These are phyloP conservation scores for Pachyrhynchus sulphureomaculatus DNA, from an alignment of 1,140 invertebrate genomes.

Conservation along the genomic window DNA sequence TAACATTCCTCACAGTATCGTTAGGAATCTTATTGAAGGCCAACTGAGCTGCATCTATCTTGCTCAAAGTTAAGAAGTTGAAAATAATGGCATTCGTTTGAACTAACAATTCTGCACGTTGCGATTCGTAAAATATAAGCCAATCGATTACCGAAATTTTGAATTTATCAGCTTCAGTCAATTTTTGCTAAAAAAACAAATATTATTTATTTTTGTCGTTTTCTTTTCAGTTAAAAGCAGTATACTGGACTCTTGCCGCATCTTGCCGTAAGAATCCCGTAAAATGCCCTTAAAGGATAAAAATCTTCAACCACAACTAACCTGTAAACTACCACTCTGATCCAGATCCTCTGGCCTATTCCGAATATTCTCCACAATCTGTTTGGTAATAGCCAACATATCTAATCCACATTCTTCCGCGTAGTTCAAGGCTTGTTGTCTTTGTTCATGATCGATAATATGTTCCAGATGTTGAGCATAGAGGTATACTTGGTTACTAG, in stretches of 20 bases:
- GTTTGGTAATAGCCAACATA: constrained; percentile 78
- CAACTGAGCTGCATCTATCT: constrained; percentile 67
- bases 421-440: constrained; percentile 60
- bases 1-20: constrained; percentile 60
- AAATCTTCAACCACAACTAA: too few relatives aligned
- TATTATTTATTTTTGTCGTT: background rate
- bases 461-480: constrained; percentile 80
- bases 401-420: constrained; percentile 77
- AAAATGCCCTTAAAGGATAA: too few relatives aligned
- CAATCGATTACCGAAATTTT: constrained; percentile 88
- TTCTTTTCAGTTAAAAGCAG: too few relatives aligned
- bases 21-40: constrained; percentile 68
- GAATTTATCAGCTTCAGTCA: constrained; percentile 63
- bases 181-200: constrained; percentile 44
- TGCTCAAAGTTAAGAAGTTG: constrained; percentile 69
- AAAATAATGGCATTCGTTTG: constrained; percentile 89
- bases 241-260: too few relatives aligned
- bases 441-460: constrained; percentile 65
- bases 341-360: constrained; percentile 39
- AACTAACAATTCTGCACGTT: constrained; percentile 77
- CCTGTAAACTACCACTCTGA: constrained; percentile 34
- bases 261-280: too few relatives aligned
- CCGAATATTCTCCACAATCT: constrained; percentile 77
- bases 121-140: constrained; percentile 77
- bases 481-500: constrained; percentile 67